Conservation (phyloP, 30 jellyfish, hydroid and myxozoan genomes). For the Nemopilema nomurai region DNA sequence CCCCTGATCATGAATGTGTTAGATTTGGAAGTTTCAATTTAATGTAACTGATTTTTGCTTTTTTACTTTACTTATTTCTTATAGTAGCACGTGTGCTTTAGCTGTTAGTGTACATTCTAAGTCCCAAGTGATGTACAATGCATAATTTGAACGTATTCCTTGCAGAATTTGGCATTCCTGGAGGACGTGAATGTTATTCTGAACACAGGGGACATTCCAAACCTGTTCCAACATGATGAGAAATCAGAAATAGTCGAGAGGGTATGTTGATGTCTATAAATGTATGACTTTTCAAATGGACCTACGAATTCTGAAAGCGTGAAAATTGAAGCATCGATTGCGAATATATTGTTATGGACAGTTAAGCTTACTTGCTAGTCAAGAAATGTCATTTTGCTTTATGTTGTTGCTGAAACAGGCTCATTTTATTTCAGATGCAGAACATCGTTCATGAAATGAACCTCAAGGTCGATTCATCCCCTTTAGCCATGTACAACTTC, state of each 20-base stretch:
- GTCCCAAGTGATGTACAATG: not conserved
- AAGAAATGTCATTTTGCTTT: not conserved
- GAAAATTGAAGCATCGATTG: too few relatives aligned
- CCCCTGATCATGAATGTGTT: too few relatives aligned
- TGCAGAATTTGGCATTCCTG: slow-evolving; percentile 41
- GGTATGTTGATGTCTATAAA: not conserved
- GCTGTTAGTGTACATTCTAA: not conserved
- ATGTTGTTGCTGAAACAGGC: not conserved
- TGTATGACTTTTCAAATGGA: too few relatives aligned
- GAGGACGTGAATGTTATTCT: slow-evolving; percentile 61
- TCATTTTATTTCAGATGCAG: slow-evolving; percentile 47
- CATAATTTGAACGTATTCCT: not conserved
- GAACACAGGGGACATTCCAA: slow-evolving; percentile 64
- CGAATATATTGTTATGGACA: too few relatives aligned
- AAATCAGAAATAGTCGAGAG: slow-evolving; percentile 60
- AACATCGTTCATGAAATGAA: slow-evolving; percentile 61
- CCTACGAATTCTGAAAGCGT: too few relatives aligned
- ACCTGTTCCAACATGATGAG: slow-evolving; percentile 60
- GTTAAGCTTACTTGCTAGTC: too few relatives aligned
- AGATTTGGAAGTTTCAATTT: not conserved
- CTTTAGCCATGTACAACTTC: slow-evolving; percentile 68
- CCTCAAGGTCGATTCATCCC: slow-evolving; percentile 62
- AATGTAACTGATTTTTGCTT: not conserved
- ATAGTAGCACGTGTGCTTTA: not conserved
- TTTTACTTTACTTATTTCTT: too few relatives aligned